These are phyloP conservation scores for Atherinomorus stipes DNA, from an alignment of 2,113 vertebrate genomes.

Conservation along the genomic window DNA sequence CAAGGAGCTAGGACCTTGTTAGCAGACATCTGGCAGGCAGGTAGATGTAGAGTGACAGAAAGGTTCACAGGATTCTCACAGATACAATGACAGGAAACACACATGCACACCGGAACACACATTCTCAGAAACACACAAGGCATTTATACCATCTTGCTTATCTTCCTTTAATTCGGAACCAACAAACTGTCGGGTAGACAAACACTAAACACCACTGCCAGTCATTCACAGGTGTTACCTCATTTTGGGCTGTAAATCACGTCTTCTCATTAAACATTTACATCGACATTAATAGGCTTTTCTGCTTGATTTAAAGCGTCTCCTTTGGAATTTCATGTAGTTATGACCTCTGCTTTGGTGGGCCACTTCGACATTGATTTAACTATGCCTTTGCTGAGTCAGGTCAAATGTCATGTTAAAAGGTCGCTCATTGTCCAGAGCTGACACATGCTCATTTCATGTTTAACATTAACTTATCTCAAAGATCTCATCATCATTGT, in stretches of 20 bases:
- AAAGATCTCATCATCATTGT: too few species aligned
- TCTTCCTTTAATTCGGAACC: conserved; percentile 15
- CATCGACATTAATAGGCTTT: not conserved
- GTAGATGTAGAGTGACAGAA: conserved; percentile 66
- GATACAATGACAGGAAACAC: conserved; percentile 29
- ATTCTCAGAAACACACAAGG: conserved; percentile 20
- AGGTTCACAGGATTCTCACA: conserved; percentile 44
- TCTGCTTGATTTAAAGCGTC: not conserved
- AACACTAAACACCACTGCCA: not conserved
- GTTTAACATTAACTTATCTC: too few species aligned
- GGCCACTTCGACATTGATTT: too few species aligned
- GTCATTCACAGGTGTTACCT: conserved; percentile 17
- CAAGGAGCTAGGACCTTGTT: conserved; percentile 66
- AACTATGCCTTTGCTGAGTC: too few species aligned
- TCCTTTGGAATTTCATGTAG: not conserved
- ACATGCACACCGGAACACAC: conserved; percentile 21
- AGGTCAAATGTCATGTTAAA: too few species aligned
- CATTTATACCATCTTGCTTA: conserved; percentile 1
- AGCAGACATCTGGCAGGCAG: conserved; percentile 67
- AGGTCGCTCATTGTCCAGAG: too few species aligned
- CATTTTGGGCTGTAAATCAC: not conserved
- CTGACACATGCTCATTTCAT: too few species aligned
- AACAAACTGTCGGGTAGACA: conserved; percentile 28
- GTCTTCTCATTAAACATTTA: not conserved
- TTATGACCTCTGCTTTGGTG: too few species aligned